These are phyloP conservation scores for Zaprionus lachaisei DNA, from an alignment of 1,140 invertebrate genomes.

Conservation along the genomic window DNA sequence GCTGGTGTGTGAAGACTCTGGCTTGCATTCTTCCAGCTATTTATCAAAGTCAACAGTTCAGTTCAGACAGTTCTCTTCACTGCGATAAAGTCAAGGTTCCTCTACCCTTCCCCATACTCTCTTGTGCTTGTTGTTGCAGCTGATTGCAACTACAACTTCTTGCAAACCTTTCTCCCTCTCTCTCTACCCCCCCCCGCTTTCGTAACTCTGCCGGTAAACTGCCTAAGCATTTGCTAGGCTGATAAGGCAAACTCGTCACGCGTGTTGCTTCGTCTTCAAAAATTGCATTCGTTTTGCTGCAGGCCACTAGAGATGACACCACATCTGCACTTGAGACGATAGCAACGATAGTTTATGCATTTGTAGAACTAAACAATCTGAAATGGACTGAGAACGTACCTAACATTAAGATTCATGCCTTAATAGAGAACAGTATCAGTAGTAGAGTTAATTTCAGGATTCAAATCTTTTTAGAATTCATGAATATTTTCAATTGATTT, in stretches of 20 bases:
- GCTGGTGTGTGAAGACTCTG: constrained; percentile 16
- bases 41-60: constrained; percentile 56
- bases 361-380: neutral
- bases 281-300: constrained; percentile 15
- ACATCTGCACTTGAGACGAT: neutral
- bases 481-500: too few relatives aligned
- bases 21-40: constrained; percentile 39
- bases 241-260: constrained; percentile 11
- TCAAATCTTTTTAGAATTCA: too few relatives aligned
- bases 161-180: neutral
- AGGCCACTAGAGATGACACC: neutral
- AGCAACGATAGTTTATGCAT: neutral
- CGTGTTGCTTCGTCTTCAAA: constrained; percentile 4
- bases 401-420: too few relatives aligned
- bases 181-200: too few relatives aligned
- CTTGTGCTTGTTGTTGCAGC: neutral
- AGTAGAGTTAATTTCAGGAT: too few relatives aligned
- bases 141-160: constrained; percentile 19
- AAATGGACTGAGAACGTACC: too few relatives aligned
- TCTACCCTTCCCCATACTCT: neutral
- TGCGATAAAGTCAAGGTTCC: constrained; percentile 48
- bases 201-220: neutral
- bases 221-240: constrained; percentile 5
- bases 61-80: constrained; percentile 27
- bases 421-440: too few relatives aligned